Evolutionary conservation across 1,140 invertebrate genomes (phyloP).

Genomic region (Drosophila erecta): DNA sequence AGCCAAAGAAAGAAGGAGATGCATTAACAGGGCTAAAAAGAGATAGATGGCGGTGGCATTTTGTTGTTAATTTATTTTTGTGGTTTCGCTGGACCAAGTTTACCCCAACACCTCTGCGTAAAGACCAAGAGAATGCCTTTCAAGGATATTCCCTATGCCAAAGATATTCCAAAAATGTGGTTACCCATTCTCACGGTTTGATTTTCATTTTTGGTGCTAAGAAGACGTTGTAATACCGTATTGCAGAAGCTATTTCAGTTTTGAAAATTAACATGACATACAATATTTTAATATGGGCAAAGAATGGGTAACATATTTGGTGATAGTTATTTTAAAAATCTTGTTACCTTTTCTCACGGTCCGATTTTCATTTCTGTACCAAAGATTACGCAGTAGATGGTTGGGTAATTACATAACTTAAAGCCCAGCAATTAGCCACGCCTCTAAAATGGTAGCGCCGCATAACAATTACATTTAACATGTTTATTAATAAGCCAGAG

Average conservation of each 20-base stretch:
- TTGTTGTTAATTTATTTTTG: constrained; percentile 48
- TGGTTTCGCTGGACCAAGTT: constrained; percentile 36
- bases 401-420: constrained; percentile 28
- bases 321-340: background rate
- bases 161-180: constrained; percentile 13
- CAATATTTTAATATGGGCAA: background rate
- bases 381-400: constrained; percentile 12
- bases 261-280: constrained; percentile 1
- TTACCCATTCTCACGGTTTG: constrained; percentile 47
- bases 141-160: constrained; percentile 27
- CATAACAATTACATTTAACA: constrained; percentile 61
- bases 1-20: constrained; percentile 12
- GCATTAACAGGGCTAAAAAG: background rate
- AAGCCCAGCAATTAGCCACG: constrained; percentile 26
- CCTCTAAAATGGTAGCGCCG: constrained; percentile 37
- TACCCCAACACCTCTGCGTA: constrained; percentile 38
- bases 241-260: background rate
- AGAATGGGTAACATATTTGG: background rate
- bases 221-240: background rate
- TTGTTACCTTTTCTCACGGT: constrained; percentile 44
- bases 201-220: constrained; percentile 10
- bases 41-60: constrained; percentile 14
- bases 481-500: constrained; percentile 59
- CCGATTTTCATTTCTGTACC: constrained; percentile 14
- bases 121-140: constrained; percentile 26